Conservation (phyloP, 2,113 vertebrate species). For the Leptobrachium ailaonicum region DNA sequence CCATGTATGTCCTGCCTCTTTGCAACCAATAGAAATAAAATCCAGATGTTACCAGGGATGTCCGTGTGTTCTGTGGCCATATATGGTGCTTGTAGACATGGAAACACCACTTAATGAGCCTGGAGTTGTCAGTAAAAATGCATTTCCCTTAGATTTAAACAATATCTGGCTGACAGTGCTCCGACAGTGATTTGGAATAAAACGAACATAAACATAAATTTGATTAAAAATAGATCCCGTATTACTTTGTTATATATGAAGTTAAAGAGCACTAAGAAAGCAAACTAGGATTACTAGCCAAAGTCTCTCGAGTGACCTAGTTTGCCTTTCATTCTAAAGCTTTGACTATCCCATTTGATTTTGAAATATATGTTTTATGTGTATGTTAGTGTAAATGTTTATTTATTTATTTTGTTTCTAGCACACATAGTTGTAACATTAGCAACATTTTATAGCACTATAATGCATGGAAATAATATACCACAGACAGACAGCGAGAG, state of each 20-base stretch:
- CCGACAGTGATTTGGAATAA: not conserved
- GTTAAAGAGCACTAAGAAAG: constrained; percentile 16
- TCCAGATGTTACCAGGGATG: constrained; percentile 36
- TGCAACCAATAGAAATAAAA: constrained; percentile 35
- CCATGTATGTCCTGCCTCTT: constrained; percentile 12
- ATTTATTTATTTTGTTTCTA: not conserved
- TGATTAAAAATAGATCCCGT: constrained; percentile 7
- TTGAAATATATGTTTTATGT: too few relatives aligned
- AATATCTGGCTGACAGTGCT: constrained; percentile 16
- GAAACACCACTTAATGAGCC: constrained; percentile 36
- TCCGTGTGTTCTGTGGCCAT: constrained; percentile 19
- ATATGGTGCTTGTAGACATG: constrained; percentile 31
- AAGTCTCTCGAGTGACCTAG: constrained; percentile 5
- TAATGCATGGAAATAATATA: not conserved
- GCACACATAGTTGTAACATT: not conserved
- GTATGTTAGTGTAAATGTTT: not conserved
- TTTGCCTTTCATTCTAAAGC: not conserved
- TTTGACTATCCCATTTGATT: not conserved
- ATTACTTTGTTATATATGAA: not conserved
- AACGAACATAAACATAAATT: constrained; percentile 2
- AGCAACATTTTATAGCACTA: not conserved
- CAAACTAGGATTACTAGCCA: constrained; percentile 13
- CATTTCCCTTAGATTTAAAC: constrained; percentile 27
- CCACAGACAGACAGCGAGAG: not conserved
- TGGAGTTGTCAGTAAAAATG: constrained; percentile 38